A percentile compares a stretch with the other conserved stretches of the same genome.
These are phyloP conservation scores for Hemiprocne comata DNA, from an alignment of 2,113 vertebrate genomes.

Conservation along the genomic window DNA sequence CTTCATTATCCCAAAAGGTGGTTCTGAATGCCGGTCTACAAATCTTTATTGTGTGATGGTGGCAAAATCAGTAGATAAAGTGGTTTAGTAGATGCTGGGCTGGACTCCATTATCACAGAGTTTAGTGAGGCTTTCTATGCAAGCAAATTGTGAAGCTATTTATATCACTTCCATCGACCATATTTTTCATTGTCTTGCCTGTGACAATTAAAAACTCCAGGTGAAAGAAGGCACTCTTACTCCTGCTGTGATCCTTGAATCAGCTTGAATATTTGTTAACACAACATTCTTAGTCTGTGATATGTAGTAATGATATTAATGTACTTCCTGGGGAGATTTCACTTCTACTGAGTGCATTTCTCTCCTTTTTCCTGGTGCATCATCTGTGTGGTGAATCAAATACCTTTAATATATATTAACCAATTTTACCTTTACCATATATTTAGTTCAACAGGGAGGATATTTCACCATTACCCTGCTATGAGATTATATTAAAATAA, in stretches of 20 bases:
- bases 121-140: background rate
- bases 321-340: background rate
- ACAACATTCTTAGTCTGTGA: background rate
- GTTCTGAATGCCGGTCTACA: background rate
- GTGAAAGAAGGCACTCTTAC: background rate
- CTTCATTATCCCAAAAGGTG: background rate
- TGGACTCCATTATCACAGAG: background rate
- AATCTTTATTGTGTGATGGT: background rate
- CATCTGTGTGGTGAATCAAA: background rate
- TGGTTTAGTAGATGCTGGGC: background rate
- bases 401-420: constrained; percentile 81
- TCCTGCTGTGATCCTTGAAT: background rate
- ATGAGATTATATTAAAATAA: background rate
- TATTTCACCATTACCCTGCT: constrained; percentile 83
- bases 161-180: background rate
- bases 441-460: constrained; percentile 82
- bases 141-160: background rate
- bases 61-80: background rate
- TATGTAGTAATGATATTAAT: background rate
- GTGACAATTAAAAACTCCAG: background rate
- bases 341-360: background rate
- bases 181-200: background rate
- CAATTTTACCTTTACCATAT: constrained; percentile 81
- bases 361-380: background rate
- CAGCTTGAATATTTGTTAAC: background rate